A percentile compares a stretch with the other conserved stretches of the same genome.
Evolutionary conservation across 2,888 invertebrate genomes (phyloP).

Genomic region (Leptopterna dolabrata): DNA sequence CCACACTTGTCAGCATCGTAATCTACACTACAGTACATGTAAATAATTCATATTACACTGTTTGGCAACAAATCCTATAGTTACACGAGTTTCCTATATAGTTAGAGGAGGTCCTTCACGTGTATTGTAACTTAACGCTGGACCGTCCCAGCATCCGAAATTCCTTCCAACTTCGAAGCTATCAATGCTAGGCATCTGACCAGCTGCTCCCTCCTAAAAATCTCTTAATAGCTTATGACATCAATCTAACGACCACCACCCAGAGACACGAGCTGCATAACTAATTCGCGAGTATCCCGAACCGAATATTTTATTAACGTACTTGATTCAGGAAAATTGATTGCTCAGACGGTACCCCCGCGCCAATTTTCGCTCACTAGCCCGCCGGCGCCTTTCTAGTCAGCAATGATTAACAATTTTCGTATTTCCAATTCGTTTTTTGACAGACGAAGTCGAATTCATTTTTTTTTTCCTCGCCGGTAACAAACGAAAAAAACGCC

Average conservation of each 20-base stretch:
- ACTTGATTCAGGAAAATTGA: neutral
- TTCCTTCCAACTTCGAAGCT: too few species aligned
- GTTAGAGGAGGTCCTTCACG: too few species aligned
- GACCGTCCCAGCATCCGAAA: too few species aligned
- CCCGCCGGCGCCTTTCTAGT: neutral
- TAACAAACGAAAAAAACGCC: neutral
- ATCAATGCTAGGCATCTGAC: too few species aligned
- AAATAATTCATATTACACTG: too few species aligned
- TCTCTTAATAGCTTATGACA: neutral
- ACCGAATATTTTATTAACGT: neutral
- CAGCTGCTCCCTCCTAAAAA: too few species aligned
- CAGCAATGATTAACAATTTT: neutral
- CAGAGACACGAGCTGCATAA: neutral
- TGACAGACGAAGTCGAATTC: neutral
- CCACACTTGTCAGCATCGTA: too few species aligned
- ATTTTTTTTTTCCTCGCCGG: neutral
- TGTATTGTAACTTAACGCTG: too few species aligned
- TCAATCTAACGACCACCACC: neutral
- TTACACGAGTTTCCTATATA: too few species aligned
- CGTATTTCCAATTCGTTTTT: neutral
- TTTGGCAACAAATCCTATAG: too few species aligned
- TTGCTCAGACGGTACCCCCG: neutral
- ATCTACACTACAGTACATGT: too few species aligned
- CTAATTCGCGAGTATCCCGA: neutral
- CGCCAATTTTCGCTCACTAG: neutral